Evolutionary conservation across 2,888 invertebrate genomes (phyloP).

Genomic region (Drosophila buzzatii): DNA sequence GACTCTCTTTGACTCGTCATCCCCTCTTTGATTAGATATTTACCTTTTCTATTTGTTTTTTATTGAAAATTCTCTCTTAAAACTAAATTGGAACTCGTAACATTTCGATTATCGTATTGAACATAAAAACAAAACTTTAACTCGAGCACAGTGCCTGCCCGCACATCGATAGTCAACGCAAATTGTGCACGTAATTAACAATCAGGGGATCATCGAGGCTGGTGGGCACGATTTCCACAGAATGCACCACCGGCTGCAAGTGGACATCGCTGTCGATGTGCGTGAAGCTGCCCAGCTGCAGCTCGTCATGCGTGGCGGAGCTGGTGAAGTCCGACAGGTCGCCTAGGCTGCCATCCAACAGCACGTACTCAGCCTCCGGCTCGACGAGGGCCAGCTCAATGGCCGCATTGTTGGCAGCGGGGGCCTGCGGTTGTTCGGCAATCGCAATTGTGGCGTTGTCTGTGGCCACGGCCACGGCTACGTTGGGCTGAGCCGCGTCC

Average conservation of each 20-base stretch:
- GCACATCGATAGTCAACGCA: slow-evolving; percentile 45
- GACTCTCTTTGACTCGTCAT: not conserved
- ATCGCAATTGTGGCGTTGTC: slow-evolving; percentile 62
- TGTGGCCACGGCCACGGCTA: slow-evolving; percentile 56
- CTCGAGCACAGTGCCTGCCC: not conserved
- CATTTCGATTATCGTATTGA: slow-evolving; percentile 18
- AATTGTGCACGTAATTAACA: slow-evolving; percentile 77
- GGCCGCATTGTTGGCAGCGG: slow-evolving; percentile 64
- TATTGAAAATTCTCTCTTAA: not conserved
- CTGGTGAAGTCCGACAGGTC: slow-evolving; percentile 13
- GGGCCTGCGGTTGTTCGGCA: slow-evolving; percentile 62
- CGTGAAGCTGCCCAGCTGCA: slow-evolving; percentile 77
- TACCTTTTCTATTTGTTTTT: not conserved
- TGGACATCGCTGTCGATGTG: slow-evolving; percentile 79
- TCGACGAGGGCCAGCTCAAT: slow-evolving; percentile 64
- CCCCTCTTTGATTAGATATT: not conserved
- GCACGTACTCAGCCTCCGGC: slow-evolving; percentile 76
- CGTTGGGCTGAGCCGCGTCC: slow-evolving; percentile 47
- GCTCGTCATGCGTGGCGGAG: slow-evolving; percentile 56
- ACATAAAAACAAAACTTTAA: slow-evolving; percentile 53
- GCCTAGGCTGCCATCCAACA: slow-evolving; percentile 59
- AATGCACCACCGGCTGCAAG: slow-evolving; percentile 81
- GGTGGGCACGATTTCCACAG: slow-evolving; percentile 82
- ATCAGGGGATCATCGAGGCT: slow-evolving; percentile 77
- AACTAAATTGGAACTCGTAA: slow-evolving; percentile 2